Conservation (phyloP, 2,113 vertebrate species). For the Dascyllus trimaculatus region DNA sequence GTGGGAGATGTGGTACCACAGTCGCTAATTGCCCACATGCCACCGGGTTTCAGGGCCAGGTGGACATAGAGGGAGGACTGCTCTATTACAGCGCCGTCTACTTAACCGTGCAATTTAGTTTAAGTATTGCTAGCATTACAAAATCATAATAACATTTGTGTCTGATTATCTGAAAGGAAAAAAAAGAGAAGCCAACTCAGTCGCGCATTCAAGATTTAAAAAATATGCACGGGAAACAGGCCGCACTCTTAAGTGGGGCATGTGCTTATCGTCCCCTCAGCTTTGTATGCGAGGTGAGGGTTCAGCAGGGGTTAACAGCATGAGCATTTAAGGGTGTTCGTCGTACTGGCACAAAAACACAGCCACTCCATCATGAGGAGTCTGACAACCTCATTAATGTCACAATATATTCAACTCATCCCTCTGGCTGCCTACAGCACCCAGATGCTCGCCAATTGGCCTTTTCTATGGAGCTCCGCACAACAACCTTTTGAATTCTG, state of each 20-base stretch:
- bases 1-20: conserved; percentile 63
- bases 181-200: not conserved
- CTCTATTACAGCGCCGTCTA: conserved; percentile 3
- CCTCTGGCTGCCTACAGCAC: conserved; percentile 63
- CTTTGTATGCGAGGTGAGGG: conserved; percentile 73
- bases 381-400: conserved; percentile 85
- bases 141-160: not conserved
- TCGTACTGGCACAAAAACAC: conserved; percentile 81
- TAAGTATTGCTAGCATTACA: conserved; percentile 6
- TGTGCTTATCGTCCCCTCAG: conserved; percentile 61
- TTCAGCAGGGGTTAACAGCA: conserved; percentile 82
- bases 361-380: conserved; percentile 79
- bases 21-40: conserved; percentile 73
- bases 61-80: conserved; percentile 36
- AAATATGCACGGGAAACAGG: conserved; percentile 18
- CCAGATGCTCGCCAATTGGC: conserved; percentile 73
- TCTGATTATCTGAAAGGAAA: not conserved
- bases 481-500: conserved; percentile 67
- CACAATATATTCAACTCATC: conserved; percentile 82
- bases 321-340: conserved; percentile 81
- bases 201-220: too few species aligned
- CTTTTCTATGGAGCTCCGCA: conserved; percentile 49
- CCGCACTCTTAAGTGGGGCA: conserved; percentile 49
- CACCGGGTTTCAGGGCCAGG: conserved; percentile 64
- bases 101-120: conserved; percentile 7